Base-by-base conservation (phyloP, 2,888 invertebrate species). In the Syrista parreyssii region DNA sequence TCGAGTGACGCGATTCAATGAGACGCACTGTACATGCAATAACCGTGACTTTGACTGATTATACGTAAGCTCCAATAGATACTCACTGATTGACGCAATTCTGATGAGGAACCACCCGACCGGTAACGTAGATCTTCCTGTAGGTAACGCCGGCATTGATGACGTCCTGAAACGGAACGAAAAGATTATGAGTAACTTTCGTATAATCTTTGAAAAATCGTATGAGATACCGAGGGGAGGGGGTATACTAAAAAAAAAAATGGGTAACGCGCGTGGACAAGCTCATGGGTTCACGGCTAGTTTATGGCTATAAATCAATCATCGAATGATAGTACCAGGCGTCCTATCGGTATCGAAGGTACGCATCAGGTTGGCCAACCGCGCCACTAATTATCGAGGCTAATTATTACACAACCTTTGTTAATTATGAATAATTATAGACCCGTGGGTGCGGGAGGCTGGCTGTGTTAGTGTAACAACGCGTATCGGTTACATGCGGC, bases 101-200 rank as follows among this genome's bases (percentile, higher is more conserved):
- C 77, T 86, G 81, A 12, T 88, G 85, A 12, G 94, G 94, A n/a
- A 94, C 84, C 36, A 88, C 88, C 76, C 92, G 92, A 1, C 94
- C 94, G 34, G 92, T 92, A 68, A 93, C 92, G 83, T 90, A 91
- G 71, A 94, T 92, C 88, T 94, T 94, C 80, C 90, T 87, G 88
- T 94, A 92, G 40, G 86, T 84, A 12, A 93, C 83, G 11, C 92
- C 92, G 72, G 86, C 88, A 12, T 86, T 82, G 12, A 84, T 84
- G 82, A 93, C 92, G 55, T 92, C 92, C 93, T 93, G 88, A 68
- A 91, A 91, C 82, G 88, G 82, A 36, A 55, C 9, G 55, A 55
- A 23, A 6, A 0, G 23, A 55, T 23, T 15, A 23, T 68, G 80
- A 69, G 36, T 68, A 68, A 72, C 55, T 68, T 40, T 12, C 31